Evolutionary conservation across 2,888 invertebrate genomes (phyloP).

Genomic region (Neoitamus cyanurus): DNA sequence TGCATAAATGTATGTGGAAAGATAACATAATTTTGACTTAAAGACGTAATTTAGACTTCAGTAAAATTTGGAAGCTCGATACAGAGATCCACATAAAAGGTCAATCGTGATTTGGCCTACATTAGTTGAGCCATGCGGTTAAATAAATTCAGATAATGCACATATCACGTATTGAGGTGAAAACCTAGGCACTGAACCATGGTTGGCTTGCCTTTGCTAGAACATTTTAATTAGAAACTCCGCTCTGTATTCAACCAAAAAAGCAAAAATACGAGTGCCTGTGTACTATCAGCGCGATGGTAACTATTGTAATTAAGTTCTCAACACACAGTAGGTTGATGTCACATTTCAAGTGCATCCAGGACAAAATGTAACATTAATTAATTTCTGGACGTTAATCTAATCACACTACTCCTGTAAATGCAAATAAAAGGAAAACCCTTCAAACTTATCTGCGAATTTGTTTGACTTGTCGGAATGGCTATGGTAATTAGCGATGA

Average conservation of each 20-base stretch:
- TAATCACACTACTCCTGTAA: neutral
- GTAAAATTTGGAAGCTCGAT: too few relatives aligned
- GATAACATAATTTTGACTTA: too few relatives aligned
- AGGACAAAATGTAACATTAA: conserved; percentile 4
- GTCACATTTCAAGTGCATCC: neutral
- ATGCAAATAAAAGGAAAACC: neutral
- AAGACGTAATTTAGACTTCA: too few relatives aligned
- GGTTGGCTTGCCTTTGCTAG: neutral
- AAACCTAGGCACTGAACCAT: too few relatives aligned
- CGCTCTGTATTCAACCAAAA: neutral
- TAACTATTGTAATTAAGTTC: neutral
- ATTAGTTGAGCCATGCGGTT: too few relatives aligned
- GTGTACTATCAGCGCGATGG: neutral
- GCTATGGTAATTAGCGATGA: neutral
- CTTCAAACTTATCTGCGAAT: neutral
- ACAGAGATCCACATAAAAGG: too few relatives aligned
- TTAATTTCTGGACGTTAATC: neutral
- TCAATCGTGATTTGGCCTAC: too few relatives aligned
- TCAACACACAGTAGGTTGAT: neutral
- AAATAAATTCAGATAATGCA: too few relatives aligned
- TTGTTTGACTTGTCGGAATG: neutral
- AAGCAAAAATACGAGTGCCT: neutral
- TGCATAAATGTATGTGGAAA: too few relatives aligned
- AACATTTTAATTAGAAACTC: neutral
- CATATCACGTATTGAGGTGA: too few relatives aligned